phyloP scores from a whole-genome alignment of 2,113 vertebrate genomes.

The Zeus faber region DNA sequence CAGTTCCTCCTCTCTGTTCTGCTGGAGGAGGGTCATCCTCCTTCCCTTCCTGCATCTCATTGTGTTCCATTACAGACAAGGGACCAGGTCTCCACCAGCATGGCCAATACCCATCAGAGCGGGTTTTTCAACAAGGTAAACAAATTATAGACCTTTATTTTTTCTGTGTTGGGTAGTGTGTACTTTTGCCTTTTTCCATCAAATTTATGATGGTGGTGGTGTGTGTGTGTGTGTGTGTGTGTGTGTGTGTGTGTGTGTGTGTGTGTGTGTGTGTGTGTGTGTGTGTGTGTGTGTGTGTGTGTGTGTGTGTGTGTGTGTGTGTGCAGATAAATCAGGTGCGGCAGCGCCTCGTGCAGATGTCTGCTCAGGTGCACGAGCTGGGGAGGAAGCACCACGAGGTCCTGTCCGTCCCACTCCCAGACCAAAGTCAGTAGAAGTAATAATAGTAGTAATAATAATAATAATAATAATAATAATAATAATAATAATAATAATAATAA shows the following conservation, averaged over 20 bases:
- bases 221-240: background rate
- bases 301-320: conserved; percentile 9
- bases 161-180: background rate
- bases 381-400: conserved; percentile 84
- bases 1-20: background rate
- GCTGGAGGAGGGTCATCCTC: conserved; percentile 56
- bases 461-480: too few relatives aligned
- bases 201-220: background rate
- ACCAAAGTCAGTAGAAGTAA: conserved; percentile 86
- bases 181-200: too few relatives aligned
- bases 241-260: background rate
- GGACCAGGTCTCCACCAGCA: conserved; percentile 66
- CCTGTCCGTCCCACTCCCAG: conserved; percentile 83
- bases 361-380: conserved; percentile 81
- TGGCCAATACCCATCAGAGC: conserved; percentile 82
- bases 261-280: conserved; percentile 2
- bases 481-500: too few relatives aligned
- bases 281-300: conserved; percentile 2
- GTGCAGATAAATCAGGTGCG: conserved; percentile 84
- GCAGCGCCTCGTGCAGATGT: conserved; percentile 77
- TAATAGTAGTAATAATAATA: too few relatives aligned
- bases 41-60: background rate
- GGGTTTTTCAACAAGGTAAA: conserved; percentile 89
- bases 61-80: background rate
- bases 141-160: too few relatives aligned